These are phyloP conservation scores for Leucoraja ocellata DNA, from an alignment of 2,797 vertebrate species.

Conservation along the genomic window DNA sequence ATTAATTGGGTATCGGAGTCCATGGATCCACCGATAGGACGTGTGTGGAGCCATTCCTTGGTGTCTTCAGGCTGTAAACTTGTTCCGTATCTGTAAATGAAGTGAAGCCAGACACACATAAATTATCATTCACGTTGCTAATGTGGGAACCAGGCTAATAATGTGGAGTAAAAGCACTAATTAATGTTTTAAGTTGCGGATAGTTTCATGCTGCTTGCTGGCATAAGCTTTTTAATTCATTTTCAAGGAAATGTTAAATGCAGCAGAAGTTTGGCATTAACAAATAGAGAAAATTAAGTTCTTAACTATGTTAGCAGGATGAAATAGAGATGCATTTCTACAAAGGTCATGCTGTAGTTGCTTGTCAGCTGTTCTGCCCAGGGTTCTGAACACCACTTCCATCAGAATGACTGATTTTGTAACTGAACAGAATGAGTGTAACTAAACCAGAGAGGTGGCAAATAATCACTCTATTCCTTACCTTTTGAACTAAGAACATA, in stretches of 20 bases:
- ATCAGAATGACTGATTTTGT: not conserved
- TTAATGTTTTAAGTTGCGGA: not conserved
- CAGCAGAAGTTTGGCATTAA: not conserved
- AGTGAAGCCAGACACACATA: not conserved
- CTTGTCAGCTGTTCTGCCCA: not conserved
- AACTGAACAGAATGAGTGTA: not conserved
- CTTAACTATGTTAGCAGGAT: not conserved
- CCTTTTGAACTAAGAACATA: not conserved
- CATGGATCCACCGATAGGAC: conserved; percentile 65
- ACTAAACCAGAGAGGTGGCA: not conserved
- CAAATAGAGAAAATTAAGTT: not conserved
- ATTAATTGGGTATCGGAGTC: conserved; percentile 70
- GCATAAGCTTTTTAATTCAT: not conserved
- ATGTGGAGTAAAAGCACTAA: not conserved
- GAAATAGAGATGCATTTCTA: not conserved
- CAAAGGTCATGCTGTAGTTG: not conserved
- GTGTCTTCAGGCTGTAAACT: conserved; percentile 64
- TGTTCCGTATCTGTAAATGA: conserved; percentile 28
- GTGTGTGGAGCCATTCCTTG: conserved; percentile 84
- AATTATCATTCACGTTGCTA: not conserved
- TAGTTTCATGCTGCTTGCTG: not conserved
- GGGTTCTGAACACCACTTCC: not conserved
- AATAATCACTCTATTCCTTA: not conserved
- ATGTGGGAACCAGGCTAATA: not conserved
- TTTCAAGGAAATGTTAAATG: not conserved